phyloP scores from a whole-genome alignment of 2,888 invertebrate species.

The Seira ritae region DNA sequence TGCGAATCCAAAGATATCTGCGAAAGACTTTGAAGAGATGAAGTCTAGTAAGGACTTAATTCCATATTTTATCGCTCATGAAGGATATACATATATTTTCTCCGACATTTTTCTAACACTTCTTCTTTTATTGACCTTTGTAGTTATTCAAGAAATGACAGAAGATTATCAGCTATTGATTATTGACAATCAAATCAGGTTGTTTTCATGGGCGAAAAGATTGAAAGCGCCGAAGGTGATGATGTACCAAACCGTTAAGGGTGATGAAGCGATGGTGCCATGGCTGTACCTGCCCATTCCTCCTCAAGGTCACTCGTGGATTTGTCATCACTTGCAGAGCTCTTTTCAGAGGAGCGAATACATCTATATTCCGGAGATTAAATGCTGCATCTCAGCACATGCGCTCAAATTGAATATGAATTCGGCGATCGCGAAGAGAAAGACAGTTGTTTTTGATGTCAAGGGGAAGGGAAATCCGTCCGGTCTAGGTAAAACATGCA shows the following conservation, averaged over 20 bases:
- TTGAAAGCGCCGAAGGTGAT: slow-evolving; percentile 44
- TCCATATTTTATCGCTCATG: too few species aligned
- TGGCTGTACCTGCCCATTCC: slow-evolving; percentile 65
- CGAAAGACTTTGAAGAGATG: slow-evolving; percentile 52
- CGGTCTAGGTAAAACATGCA: slow-evolving; percentile 38
- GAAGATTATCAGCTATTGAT: slow-evolving; percentile 58
- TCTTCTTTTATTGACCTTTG: not conserved
- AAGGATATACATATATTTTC: too few species aligned
- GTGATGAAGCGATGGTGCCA: slow-evolving; percentile 50
- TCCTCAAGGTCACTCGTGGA: slow-evolving; percentile 55
- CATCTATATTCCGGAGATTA: slow-evolving; percentile 59
- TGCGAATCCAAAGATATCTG: slow-evolving; percentile 19
- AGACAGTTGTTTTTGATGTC: slow-evolving; percentile 44
- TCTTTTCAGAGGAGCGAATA: slow-evolving; percentile 44
- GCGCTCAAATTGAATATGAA: slow-evolving; percentile 57
- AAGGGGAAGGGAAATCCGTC: slow-evolving; percentile 28
- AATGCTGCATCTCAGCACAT: slow-evolving; percentile 51
- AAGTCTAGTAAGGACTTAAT: slow-evolving; percentile 56
- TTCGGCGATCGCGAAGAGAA: slow-evolving; percentile 38
- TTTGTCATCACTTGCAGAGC: slow-evolving; percentile 51
- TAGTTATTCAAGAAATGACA: slow-evolving; percentile 58
- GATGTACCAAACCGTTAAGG: slow-evolving; percentile 53
- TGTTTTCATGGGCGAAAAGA: slow-evolving; percentile 55
- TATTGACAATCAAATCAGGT: slow-evolving; percentile 47
- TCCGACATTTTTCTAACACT: too few species aligned